Conservation (phyloP, 2,888 invertebrate species). For the Gari tellinella region DNA sequence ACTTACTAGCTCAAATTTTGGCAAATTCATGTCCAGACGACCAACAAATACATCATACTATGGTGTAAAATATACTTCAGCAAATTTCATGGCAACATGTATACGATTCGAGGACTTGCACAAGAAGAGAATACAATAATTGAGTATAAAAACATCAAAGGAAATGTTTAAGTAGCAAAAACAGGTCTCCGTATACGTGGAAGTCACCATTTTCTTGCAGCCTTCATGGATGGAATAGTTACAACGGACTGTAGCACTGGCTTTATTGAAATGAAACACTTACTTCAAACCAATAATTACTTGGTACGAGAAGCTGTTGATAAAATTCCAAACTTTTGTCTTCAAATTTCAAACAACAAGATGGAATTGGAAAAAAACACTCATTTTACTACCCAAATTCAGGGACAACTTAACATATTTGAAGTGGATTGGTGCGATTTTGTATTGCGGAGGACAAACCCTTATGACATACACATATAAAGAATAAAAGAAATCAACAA, state of each 20-base stretch:
- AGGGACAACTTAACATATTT: constrained; percentile 34
- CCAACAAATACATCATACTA: neutral
- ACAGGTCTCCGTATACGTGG: constrained; percentile 6
- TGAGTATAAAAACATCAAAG: constrained; percentile 6
- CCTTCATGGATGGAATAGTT: constrained; percentile 27
- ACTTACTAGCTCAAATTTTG: constrained; percentile 42
- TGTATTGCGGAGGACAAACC: too few relatives aligned
- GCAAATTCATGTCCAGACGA: constrained; percentile 21
- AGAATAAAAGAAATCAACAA: constrained; percentile 14
- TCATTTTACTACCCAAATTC: constrained; percentile 19
- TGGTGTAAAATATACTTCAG: constrained; percentile 9
- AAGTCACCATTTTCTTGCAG: constrained; percentile 7
- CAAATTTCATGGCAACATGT: constrained; percentile 20
- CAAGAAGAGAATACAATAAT: constrained; percentile 14
- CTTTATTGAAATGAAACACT: constrained; percentile 18
- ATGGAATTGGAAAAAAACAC: constrained; percentile 13
- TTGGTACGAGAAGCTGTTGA: constrained; percentile 9
- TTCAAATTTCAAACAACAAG: too few relatives aligned
- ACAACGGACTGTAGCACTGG: neutral
- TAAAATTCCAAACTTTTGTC: constrained; percentile 6
- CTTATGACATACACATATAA: constrained; percentile 36
- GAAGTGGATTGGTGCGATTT: too few relatives aligned
- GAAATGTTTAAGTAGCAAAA: neutral
- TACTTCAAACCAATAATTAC: constrained; percentile 13
- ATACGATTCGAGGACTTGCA: constrained; percentile 12